Percentiles rank a stretch among this genome's conserved stretches.
Conservation (phyloP, 2,888 invertebrate genomes). For the Caenorhabditis macrosperma region DNA sequence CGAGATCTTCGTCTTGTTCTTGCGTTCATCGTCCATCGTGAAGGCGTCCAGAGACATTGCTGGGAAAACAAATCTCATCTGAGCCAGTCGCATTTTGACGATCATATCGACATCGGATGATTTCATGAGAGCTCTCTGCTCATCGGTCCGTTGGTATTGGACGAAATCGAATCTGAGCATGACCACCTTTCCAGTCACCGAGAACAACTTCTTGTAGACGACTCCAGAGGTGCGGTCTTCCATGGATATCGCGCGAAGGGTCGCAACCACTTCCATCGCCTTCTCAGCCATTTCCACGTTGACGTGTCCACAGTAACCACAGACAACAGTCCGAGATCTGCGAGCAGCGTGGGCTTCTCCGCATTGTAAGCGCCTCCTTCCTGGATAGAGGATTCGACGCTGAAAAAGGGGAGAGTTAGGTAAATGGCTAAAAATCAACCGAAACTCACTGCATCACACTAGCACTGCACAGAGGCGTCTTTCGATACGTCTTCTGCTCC, state of each 20-base stretch:
- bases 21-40: slow-evolving; percentile 89
- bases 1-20: slow-evolving; percentile 82
- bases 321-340: too few relatives aligned
- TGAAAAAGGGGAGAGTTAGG: too few relatives aligned
- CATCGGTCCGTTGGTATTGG: slow-evolving; percentile 75
- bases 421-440: too few relatives aligned
- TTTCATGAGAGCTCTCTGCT: slow-evolving; percentile 74
- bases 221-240: slow-evolving; percentile 87
- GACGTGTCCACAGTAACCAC: too few relatives aligned
- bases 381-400: too few relatives aligned
- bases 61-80: slow-evolving; percentile 90
- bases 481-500: too few relatives aligned
- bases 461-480: too few relatives aligned
- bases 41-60: slow-evolving; percentile 89
- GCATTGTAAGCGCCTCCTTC: too few relatives aligned
- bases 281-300: slow-evolving; percentile 70
- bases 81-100: slow-evolving; percentile 86
- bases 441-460: too few relatives aligned
- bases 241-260: slow-evolving; percentile 84
- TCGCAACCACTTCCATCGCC: slow-evolving; percentile 67
- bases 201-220: slow-evolving; percentile 89
- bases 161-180: slow-evolving; percentile 83
- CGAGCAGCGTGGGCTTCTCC: too few relatives aligned
- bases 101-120: slow-evolving; percentile 85
- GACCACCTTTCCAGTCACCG: slow-evolving; percentile 87